Evolutionary conservation across 2,888 invertebrate genomes (phyloP).

Genomic region (Tenthredo notha): DNA sequence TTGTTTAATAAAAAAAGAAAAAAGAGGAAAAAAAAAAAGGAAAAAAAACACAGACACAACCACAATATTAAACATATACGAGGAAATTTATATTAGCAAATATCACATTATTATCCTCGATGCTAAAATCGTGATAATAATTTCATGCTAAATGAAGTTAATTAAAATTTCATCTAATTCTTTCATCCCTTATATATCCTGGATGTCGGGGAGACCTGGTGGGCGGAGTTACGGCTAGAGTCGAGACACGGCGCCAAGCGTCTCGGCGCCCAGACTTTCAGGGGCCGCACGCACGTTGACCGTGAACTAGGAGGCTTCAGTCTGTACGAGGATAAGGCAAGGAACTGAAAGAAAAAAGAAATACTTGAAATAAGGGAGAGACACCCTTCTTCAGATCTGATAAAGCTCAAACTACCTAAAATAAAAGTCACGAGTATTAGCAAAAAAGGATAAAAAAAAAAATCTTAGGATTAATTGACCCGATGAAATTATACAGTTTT

Average conservation of each 20-base stretch:
- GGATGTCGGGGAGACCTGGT: conserved; percentile 30
- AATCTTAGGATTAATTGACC: neutral
- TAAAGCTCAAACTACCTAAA: neutral
- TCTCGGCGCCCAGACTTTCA: conserved; percentile 73
- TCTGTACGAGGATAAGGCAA: conserved; percentile 19
- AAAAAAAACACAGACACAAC: neutral
- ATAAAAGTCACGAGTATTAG: neutral
- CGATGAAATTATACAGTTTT: neutral
- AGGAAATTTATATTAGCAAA: neutral
- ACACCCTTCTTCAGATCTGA: neutral
- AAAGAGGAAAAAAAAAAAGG: neutral
- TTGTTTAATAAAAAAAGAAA: neutral
- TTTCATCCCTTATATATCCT: conserved; percentile 24
- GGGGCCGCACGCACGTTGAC: conserved; percentile 60
- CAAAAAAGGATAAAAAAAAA: neutral
- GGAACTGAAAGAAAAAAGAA: neutral
- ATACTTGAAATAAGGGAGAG: conserved; percentile 20
- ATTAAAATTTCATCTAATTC: conserved; percentile 20
- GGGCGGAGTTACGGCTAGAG: conserved; percentile 44
- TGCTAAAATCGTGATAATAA: neutral
- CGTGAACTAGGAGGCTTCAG: conserved; percentile 49
- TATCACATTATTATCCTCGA: neutral
- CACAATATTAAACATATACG: neutral
- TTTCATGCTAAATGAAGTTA: neutral
- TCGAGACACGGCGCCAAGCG: conserved; percentile 71